These are phyloP conservation scores for Chelonoidis abingdonii DNA, from an alignment of 2,113 vertebrate species.

Conservation along the genomic window DNA sequence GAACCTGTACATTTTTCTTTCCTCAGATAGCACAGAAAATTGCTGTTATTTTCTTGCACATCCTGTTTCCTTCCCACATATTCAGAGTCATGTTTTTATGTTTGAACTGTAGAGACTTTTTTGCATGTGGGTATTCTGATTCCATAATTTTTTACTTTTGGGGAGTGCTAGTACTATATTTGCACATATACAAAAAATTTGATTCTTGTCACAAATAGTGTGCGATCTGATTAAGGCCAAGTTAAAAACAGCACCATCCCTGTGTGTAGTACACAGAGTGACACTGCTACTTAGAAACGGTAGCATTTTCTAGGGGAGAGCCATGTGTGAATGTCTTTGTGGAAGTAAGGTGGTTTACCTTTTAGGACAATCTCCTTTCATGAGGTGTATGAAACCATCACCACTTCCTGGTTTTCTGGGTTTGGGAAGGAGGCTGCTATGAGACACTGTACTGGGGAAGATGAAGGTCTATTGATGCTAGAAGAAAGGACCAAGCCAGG, in stretches of 20 bases:
- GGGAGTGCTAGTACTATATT: not conserved
- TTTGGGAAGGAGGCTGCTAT: not conserved
- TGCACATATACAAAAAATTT: not conserved
- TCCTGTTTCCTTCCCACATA: not conserved
- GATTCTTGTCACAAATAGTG: not conserved
- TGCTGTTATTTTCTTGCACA: not conserved
- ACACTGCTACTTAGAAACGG: not conserved
- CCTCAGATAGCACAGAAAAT: not conserved
- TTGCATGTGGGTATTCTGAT: not conserved
- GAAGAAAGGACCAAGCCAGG: not conserved
- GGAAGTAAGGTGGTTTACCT: not conserved
- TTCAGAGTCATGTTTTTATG: not conserved
- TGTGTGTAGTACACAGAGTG: not conserved
- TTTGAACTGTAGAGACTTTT: not conserved
- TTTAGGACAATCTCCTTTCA: not conserved
- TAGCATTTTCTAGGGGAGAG: not conserved
- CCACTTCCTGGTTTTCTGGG: not conserved
- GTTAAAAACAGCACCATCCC: not conserved
- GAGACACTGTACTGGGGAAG: not conserved
- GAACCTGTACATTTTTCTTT: not conserved
- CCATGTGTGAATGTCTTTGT: rapidly evolving
- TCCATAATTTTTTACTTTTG: not conserved
- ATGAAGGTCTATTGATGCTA: not conserved
- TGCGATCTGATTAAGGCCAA: not conserved
- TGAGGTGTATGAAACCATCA: not conserved